A percentile compares a stretch with the other conserved stretches of the same genome.
phyloP scores from a whole-genome alignment of 2,797 vertebrate species.

The Podarcis siculus region DNA sequence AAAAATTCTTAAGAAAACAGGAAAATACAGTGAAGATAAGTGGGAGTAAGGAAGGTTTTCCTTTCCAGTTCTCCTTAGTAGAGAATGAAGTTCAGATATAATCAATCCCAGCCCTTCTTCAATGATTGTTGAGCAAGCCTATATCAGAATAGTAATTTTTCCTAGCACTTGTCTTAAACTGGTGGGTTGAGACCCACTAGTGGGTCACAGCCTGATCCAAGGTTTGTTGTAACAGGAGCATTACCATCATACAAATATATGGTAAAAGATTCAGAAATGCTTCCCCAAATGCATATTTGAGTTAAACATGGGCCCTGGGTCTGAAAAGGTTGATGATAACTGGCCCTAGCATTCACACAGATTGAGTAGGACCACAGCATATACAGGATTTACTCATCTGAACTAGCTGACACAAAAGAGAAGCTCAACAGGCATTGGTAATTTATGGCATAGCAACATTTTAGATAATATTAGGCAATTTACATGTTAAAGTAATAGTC shows the following conservation, averaged over 20 bases:
- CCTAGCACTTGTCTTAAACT: too few species aligned
- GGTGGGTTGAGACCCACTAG: too few species aligned
- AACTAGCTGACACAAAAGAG: background rate
- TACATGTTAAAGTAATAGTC: background rate
- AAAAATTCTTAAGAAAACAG: conserved; percentile 4
- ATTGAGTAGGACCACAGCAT: background rate
- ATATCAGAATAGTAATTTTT: background rate
- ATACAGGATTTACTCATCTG: background rate
- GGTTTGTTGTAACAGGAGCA: too few species aligned
- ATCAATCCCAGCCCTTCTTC: background rate
- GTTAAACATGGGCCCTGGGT: too few species aligned
- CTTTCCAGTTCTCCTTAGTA: background rate
- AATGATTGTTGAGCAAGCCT: background rate
- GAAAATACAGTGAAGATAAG: background rate
- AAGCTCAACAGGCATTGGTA: background rate
- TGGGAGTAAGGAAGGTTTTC: background rate
- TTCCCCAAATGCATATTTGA: too few species aligned
- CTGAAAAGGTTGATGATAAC: too few species aligned
- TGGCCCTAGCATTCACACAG: background rate
- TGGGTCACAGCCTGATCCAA: too few species aligned
- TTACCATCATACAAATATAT: too few species aligned
- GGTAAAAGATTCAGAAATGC: too few species aligned
- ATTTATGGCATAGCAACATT: background rate
- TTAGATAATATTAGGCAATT: background rate
- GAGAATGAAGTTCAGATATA: conserved; percentile 21